Conservation (phyloP, 2,113 vertebrate genomes). For the Circaetus gallicus region DNA sequence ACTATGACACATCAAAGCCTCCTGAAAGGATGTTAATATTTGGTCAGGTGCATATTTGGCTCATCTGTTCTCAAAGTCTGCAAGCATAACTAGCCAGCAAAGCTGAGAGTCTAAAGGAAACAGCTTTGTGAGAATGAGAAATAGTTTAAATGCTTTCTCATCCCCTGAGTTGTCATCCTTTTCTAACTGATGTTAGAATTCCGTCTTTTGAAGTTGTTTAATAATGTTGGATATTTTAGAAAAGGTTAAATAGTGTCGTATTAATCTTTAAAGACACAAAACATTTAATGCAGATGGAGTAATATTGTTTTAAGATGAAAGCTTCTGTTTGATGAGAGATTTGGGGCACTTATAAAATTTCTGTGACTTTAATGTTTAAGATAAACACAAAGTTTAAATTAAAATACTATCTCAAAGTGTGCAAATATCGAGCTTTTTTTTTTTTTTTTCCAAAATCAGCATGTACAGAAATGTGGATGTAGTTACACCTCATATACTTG, state of each 20-base stretch:
- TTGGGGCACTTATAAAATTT: constrained; percentile 25
- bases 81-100: not conserved
- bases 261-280: constrained; percentile 47
- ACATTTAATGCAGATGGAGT: constrained; percentile 17
- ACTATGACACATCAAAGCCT: constrained; percentile 6
- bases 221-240: constrained; percentile 38
- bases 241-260: constrained; percentile 34
- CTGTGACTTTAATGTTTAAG: constrained; percentile 14
- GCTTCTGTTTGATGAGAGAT: constrained; percentile 37
- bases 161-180: constrained; percentile 41
- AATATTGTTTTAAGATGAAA: constrained; percentile 57
- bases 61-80: constrained; percentile 17
- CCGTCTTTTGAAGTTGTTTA: constrained; percentile 33
- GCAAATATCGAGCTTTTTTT: not conserved
- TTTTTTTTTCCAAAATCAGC: not conserved
- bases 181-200: constrained; percentile 22
- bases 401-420: constrained; percentile 31
- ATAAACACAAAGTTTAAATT: constrained; percentile 18
- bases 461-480: not conserved
- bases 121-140: constrained; percentile 40
- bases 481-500: not conserved
- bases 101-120: constrained; percentile 15
- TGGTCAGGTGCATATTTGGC: constrained; percentile 64
- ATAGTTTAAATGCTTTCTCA: constrained; percentile 20
- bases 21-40: constrained; percentile 61